These are phyloP conservation scores for Delphinapterus leucas DNA, from an alignment of 2,113 vertebrate genomes.

Conservation along the genomic window DNA sequence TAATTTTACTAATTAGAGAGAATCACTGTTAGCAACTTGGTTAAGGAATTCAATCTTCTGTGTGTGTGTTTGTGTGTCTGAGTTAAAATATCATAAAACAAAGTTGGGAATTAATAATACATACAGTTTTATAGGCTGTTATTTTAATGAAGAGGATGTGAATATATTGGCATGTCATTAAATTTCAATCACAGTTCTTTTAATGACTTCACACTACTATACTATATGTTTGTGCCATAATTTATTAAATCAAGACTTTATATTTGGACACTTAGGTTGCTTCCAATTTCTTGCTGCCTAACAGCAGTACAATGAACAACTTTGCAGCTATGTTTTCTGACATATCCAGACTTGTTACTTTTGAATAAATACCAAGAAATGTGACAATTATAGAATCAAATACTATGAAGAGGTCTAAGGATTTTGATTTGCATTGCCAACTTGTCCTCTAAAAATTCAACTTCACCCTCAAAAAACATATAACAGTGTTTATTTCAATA, in stretches of 20 bases:
- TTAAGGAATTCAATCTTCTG: background rate
- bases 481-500: background rate
- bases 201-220: background rate
- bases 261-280: background rate
- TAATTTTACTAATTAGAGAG: background rate
- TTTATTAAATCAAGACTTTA: slow-evolving; percentile 7
- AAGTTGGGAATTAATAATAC: background rate
- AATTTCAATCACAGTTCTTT: background rate
- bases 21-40: background rate
- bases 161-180: background rate
- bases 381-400: background rate
- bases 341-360: background rate
- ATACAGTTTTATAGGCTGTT: background rate
- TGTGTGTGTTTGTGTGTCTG: background rate
- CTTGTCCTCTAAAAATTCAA: background rate
- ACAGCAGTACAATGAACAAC: background rate
- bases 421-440: background rate
- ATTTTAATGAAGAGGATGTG: background rate
- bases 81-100: background rate
- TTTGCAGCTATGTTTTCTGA: background rate
- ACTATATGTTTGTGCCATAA: background rate
- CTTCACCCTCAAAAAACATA: background rate
- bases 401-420: background rate
- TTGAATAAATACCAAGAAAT: background rate
- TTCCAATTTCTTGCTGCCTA: background rate